Percentiles rank a stretch among this genome's conserved stretches.
Conservation (phyloP, 2,888 invertebrate species). For the Ligdia adustata region DNA sequence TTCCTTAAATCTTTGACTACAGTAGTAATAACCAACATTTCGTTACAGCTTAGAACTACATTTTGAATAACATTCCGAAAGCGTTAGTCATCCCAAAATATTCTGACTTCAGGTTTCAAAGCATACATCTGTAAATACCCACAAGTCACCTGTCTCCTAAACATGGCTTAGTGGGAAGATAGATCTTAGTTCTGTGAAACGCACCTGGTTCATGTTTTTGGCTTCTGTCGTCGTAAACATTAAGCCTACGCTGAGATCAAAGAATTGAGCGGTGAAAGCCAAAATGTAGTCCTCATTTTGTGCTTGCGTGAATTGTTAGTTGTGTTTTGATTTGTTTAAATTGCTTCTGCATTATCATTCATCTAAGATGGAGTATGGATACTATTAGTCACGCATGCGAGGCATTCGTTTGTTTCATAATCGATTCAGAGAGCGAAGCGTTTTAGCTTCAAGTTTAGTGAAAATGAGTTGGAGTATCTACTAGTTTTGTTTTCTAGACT, state of each 20-base stretch:
- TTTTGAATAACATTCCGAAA: no score
- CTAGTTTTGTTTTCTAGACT: no score
- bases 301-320: conserved; percentile 3
- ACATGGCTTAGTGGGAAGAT: conserved; percentile 20
- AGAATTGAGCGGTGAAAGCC: conserved; percentile 14
- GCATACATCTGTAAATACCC: neutral
- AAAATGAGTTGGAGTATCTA: no score
- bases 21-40: no score
- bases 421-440: no score
- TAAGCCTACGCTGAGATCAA: conserved; percentile 18
- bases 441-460: no score
- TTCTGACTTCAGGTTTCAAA: neutral
- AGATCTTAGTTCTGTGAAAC: conserved; percentile 20
- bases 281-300: conserved; percentile 15
- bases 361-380: neutral
- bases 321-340: conserved; percentile 8
- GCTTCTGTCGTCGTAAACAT: conserved; percentile 22
- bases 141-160: conserved; percentile 24
- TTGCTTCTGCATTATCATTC: no score
- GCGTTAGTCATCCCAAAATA: no score
- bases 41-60: no score
- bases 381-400: no score
- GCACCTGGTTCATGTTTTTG: conserved; percentile 19
- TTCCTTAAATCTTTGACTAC: no score
- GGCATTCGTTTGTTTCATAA: no score